Evolutionary conservation across 2,113 vertebrate genomes (phyloP).

Genomic region (Heterochromis multidens): DNA sequence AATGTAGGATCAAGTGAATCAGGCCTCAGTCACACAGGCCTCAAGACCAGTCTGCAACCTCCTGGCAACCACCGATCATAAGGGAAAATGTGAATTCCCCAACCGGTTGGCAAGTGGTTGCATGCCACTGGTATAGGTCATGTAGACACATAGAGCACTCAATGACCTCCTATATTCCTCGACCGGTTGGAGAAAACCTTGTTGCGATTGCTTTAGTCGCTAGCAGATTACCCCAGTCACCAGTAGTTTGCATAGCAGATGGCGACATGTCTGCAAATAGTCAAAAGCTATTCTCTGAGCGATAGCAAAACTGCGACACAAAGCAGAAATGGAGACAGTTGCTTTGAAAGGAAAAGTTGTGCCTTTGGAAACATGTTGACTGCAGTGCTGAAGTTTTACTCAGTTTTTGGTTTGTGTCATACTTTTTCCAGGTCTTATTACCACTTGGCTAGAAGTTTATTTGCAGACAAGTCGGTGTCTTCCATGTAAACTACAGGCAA

Average conservation of each 20-base stretch:
- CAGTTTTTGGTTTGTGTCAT: too few relatives aligned
- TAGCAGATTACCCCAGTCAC: too few relatives aligned
- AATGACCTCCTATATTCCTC: too few relatives aligned
- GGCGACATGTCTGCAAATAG: neutral
- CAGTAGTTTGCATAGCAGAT: neutral
- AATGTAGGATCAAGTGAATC: neutral
- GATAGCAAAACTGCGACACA: neutral
- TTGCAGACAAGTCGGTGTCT: neutral
- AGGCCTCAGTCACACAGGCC: neutral
- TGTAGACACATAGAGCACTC: too few relatives aligned
- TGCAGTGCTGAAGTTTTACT: neutral
- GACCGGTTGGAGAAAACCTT: neutral
- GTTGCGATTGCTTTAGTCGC: neutral
- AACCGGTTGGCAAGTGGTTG: neutral
- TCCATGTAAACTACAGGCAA: neutral
- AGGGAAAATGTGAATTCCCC: neutral
- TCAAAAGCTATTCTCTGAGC: neutral
- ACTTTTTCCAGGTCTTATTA: neutral
- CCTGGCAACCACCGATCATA: neutral
- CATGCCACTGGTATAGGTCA: too few relatives aligned
- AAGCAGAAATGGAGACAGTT: neutral
- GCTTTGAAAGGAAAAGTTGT: neutral
- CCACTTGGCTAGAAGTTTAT: neutral
- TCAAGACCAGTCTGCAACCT: neutral
- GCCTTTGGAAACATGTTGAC: neutral